Evolutionary conservation across 2,888 invertebrate genomes (phyloP), one percentile per base, ranked within the genome.

Genomic region (Chrysolina americana): DNA sequence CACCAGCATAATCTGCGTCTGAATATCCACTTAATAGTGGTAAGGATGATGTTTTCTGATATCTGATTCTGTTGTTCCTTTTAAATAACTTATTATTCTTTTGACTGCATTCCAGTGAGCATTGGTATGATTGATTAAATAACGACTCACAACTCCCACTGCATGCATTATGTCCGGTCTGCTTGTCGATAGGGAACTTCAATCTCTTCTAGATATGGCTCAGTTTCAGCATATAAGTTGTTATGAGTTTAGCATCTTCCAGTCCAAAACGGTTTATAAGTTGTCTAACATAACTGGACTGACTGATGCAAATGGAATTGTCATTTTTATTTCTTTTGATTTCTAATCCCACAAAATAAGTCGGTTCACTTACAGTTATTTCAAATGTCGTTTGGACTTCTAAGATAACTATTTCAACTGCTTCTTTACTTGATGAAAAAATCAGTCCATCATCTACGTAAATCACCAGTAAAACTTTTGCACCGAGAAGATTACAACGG

Each of bases 271-370:
- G 41, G 13, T 77, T 41, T 15, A 75, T 23, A 13, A 77, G 63
- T 68, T 64, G 13, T 10, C 63, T 28, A 6, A 75, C 65, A 28
- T 73, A 77, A 28, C 28, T 28, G 21, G 13, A 10, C 65, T 70
- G 70, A 65, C 63, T 15, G 23, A 75, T 68, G 44, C 64, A 70
- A 23, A 78, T 65, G 48, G 44, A 70, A 15, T 65, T 74, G 15
- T 47, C 28, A 15, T 59, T 44, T 11, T 64, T 59, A 66, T 36
- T 15, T 36, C 47, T 23, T 41, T n/a, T 48, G 63, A 74, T 76
- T 70, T 78, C 70, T 15, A 78, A 10, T 41, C 76, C 78, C 56
- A 78, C 68, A 48, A 71, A 78, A 17, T 41, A 62, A 44, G 62
- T 41, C 10, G 21, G 17, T 21, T 70, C 23, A 44, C 36, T 53